Evolutionary conservation across 2,797 vertebrate species (phyloP).

Genomic region (Halcyon smyrnensis): DNA sequence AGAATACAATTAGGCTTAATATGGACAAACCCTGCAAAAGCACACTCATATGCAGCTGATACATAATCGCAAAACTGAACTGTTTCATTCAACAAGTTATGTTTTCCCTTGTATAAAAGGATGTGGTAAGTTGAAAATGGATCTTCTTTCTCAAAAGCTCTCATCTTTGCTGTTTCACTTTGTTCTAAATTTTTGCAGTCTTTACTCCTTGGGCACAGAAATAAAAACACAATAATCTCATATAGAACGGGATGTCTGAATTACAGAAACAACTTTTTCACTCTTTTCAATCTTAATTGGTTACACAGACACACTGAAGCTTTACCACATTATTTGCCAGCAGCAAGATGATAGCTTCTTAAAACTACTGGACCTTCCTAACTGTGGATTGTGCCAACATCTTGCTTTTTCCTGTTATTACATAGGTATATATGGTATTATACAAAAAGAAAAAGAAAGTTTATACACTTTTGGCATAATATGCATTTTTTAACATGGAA

Average conservation of each 20-base stretch:
- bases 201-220: background rate
- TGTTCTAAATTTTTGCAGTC: background rate
- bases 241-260: background rate
- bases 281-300: background rate
- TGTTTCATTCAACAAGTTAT: background rate
- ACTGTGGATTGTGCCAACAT: background rate
- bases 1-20: background rate
- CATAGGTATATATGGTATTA: background rate
- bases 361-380: background rate
- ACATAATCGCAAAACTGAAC: background rate
- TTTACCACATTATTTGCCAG: background rate
- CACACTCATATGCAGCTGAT: background rate
- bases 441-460: background rate
- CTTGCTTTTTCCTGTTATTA: background rate
- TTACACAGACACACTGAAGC: background rate
- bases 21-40: background rate
- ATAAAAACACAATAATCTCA: background rate
- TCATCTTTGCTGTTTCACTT: background rate
- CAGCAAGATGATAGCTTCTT: background rate
- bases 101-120: background rate
- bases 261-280: background rate
- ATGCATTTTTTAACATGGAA: background rate
- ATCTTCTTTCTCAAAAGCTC: background rate
- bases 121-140: accelerated
- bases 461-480: background rate